These are phyloP conservation scores for Nemotelus nigrinus DNA, from an alignment of 2,888 invertebrate genomes.

Conservation along the genomic window DNA sequence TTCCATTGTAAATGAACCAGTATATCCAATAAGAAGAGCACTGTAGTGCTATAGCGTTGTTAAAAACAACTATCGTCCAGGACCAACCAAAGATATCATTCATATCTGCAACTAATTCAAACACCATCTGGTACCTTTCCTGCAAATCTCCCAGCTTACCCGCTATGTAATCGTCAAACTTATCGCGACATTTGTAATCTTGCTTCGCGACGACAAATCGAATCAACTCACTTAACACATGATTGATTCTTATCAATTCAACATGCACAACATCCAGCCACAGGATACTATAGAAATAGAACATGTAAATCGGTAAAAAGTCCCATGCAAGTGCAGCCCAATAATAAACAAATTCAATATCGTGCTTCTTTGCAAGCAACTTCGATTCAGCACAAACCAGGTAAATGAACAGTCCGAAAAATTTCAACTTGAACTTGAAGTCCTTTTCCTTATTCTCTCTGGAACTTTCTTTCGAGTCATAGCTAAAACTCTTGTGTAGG, in stretches of 20 bases:
- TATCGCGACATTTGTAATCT: neutral
- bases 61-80: neutral
- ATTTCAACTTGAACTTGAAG: neutral
- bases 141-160: neutral
- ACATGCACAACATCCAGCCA: neutral
- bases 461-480: no score
- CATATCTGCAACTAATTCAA: neutral
- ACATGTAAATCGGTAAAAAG: neutral
- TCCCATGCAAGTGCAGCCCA: no score
- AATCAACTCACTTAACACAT: neutral
- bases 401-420: neutral
- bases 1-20: neutral
- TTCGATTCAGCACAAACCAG: neutral
- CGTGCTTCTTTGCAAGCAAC: no score
- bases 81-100: neutral
- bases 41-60: neutral
- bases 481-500: no score
- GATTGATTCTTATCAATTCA: neutral
- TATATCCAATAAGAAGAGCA: neutral
- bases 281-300: conserved; percentile 3
- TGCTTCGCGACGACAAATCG: neutral
- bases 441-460: neutral
- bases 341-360: no score
- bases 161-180: neutral
- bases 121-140: neutral